Base-by-base conservation (phyloP, 2,113 vertebrate genomes). In the Suricata suricatta region DNA sequence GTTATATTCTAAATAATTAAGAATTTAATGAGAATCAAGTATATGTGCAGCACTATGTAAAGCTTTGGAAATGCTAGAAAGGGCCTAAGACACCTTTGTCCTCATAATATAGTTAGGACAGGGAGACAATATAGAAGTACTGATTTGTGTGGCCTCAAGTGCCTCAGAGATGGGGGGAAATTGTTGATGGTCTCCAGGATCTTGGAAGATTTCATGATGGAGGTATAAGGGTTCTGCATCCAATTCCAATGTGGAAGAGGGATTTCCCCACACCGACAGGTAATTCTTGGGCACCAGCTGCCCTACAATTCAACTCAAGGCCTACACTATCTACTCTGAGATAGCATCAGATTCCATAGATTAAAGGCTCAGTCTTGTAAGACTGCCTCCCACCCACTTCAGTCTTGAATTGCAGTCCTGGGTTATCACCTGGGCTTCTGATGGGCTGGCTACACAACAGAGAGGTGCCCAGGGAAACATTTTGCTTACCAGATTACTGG, bases 41-140 rank as follows among this genome's bases (percentile, higher is more conserved):
- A 35, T 72, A 60, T 64, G 14, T 63, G 15, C 31, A 68, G 25
- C 19, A 52, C 27, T 87, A 38, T 80, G 44, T 7, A 63, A 76
- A 95, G 13, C 38, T 63, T 76, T 76, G 33, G 69, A 71, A 93
- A 95, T 74, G 81, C 81, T 95, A 29, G 69, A 74, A 63, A 35
- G 33, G 33, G 21, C 50, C 35, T 76, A 54, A 77, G 50, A 52
- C 27, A 10, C 29, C 50, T 79, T 71, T 71, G 25, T 44, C 44
- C 38, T 82, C 69, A 25, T 47, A 57, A 80, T 57, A 29, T 54
- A 68, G 23, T 63, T 76, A 77, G 33, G 33, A 69, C 74, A 41
- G 41, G 41, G 41, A 88, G 63, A 92, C 17, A 44, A 41, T 76
- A 44, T 14, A 16, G 6, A 76, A 35, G 33, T 57, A 23, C 76